Evolutionary conservation across 2,113 vertebrate species (phyloP).

Genomic region (Gadus chalcogrammus): DNA sequence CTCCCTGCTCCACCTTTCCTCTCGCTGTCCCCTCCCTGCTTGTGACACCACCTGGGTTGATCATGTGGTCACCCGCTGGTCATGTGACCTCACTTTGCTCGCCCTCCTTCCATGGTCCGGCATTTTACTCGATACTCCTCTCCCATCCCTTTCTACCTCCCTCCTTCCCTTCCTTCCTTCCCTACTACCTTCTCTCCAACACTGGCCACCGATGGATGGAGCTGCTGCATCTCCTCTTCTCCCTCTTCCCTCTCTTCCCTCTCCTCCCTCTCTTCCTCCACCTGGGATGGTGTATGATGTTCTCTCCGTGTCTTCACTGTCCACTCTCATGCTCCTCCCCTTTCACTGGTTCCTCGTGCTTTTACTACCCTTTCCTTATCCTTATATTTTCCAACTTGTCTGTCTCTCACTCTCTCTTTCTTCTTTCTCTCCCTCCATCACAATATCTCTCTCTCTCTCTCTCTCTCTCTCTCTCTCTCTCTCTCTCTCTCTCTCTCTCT

Average conservation of each 20-base stretch:
- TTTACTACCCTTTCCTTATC: background rate
- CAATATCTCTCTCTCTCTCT: conserved; percentile 5
- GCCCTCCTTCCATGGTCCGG: conserved; percentile 16
- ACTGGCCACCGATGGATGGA: background rate
- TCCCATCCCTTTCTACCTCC: conserved; percentile 24
- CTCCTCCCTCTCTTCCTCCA: background rate
- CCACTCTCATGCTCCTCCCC: background rate
- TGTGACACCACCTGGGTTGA: conserved; percentile 15
- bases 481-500: conserved; percentile 31
- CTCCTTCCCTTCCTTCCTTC: background rate
- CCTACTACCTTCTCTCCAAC: background rate
- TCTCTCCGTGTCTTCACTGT: conserved; percentile 7
- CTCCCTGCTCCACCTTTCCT: conserved; percentile 34
- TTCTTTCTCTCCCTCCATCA: conserved; percentile 10
- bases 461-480: conserved; percentile 2
- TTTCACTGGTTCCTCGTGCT: background rate
- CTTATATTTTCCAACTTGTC: background rate
- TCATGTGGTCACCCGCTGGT: no score
- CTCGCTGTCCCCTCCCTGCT: conserved; percentile 29
- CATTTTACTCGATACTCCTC: conserved; percentile 23
- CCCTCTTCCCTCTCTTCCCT: background rate
- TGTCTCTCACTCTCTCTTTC: conserved; percentile 14
- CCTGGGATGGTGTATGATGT: background rate
- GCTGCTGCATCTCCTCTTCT: background rate
- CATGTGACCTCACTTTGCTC: conserved; percentile 21